phyloP scores from a whole-genome alignment of 2,113 vertebrate species.

The Marcusenius ussheri region DNA sequence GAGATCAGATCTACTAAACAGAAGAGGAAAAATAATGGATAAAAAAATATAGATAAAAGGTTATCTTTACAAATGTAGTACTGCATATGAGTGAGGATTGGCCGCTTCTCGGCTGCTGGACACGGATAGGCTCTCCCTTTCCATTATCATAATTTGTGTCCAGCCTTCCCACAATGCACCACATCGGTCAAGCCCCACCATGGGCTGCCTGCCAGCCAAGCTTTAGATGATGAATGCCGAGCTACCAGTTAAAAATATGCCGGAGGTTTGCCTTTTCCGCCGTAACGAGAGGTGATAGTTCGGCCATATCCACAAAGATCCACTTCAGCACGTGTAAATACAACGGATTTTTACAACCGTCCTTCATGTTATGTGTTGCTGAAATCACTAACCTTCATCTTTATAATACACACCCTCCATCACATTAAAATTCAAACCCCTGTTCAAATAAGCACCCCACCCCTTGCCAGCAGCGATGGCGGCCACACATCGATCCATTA shows the following conservation, averaged over 20 bases:
- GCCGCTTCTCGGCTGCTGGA: neutral
- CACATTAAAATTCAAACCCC: neutral
- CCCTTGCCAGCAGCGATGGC: neutral
- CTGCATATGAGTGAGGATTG: neutral
- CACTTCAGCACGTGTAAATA: constrained; percentile 30
- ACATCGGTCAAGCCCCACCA: neutral
- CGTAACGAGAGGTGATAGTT: constrained; percentile 49
- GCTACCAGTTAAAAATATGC: neutral
- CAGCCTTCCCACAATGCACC: neutral
- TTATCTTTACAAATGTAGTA: neutral
- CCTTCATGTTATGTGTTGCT: neutral
- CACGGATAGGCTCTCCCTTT: neutral
- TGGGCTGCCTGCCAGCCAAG: neutral
- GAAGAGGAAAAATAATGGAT: neutral
- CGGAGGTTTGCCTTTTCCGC: neutral
- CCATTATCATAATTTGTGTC: neutral
- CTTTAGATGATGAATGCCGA: neutral
- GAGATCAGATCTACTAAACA: neutral
- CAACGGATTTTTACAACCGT: constrained; percentile 46
- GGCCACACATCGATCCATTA: neutral
- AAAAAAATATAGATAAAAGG: neutral
- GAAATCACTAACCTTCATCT: neutral
- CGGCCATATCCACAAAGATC: constrained; percentile 57
- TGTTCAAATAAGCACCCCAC: neutral
- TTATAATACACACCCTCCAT: neutral